Percentiles rank a stretch among this genome's conserved stretches.
These are phyloP conservation scores for Paraplagusia blochii DNA, from an alignment of 2,113 vertebrate species.

Conservation along the genomic window DNA sequence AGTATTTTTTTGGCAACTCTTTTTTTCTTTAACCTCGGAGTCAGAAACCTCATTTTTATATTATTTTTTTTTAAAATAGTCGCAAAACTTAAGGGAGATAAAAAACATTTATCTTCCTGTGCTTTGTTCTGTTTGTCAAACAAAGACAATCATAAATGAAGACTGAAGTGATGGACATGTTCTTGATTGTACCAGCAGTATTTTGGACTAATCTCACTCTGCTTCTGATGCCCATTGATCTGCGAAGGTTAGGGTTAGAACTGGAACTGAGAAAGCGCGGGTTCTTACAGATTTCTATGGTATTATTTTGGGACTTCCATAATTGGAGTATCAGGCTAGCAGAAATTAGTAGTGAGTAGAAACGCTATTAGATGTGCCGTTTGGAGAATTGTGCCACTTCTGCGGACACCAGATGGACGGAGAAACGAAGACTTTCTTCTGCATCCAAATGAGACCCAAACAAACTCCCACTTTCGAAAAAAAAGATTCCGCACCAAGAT, in stretches of 20 bases:
- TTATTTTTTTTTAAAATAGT: slow-evolving; percentile 60
- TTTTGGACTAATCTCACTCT: slow-evolving; percentile 22
- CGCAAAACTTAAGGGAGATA: slow-evolving; percentile 15
- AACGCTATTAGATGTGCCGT: too few relatives aligned
- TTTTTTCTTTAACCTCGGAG: slow-evolving; percentile 44
- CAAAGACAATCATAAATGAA: slow-evolving; percentile 27
- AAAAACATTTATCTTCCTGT: slow-evolving; percentile 28
- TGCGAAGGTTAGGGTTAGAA: slow-evolving; percentile 34
- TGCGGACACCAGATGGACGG: too few relatives aligned
- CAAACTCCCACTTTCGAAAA: too few relatives aligned
- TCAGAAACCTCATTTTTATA: slow-evolving; percentile 47
- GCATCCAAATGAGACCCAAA: too few relatives aligned
- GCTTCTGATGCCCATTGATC: slow-evolving; percentile 50
- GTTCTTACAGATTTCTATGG: slow-evolving; percentile 1
- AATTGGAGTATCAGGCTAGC: too few relatives aligned
- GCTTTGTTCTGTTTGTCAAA: slow-evolving; percentile 35
- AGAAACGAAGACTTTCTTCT: too few relatives aligned
- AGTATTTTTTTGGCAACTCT: slow-evolving; percentile 40
- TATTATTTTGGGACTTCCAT: too few relatives aligned
- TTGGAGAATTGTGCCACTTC: too few relatives aligned
- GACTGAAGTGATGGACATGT: slow-evolving; percentile 14
- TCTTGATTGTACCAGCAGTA: slow-evolving; percentile 37
- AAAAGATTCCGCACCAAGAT: too few relatives aligned
- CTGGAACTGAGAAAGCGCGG: slow-evolving; percentile 3
- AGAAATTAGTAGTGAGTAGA: too few relatives aligned